These are phyloP conservation scores for Lepilemur ruficaudatus DNA, from an alignment of 2,797 vertebrate species.

Conservation along the genomic window DNA sequence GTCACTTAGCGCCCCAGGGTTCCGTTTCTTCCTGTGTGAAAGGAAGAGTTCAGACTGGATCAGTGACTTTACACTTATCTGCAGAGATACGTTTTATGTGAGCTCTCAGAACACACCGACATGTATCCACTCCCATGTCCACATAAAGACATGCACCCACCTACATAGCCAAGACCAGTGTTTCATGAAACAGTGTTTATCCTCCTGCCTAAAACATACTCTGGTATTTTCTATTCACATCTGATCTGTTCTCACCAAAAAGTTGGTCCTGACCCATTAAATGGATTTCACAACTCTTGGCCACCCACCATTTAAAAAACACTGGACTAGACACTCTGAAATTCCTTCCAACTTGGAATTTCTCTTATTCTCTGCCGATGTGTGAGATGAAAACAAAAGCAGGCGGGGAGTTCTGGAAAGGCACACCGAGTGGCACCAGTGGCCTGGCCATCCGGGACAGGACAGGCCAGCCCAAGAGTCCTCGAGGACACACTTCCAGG, in stretches of 20 bases:
- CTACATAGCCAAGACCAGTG: accelerated
- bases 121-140: accelerated
- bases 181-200: neutral
- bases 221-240: neutral
- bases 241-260: neutral
- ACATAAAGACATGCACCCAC: accelerated
- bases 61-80: neutral
- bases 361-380: neutral
- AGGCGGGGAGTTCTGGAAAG: neutral
- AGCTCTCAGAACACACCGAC: too few relatives aligned
- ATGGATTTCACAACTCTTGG: neutral
- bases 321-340: neutral
- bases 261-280: neutral
- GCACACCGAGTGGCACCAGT: accelerated
- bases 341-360: neutral
- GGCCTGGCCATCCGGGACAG: accelerated
- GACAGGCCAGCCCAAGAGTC: neutral
- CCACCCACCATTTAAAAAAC: neutral
- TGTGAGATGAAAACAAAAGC: neutral
- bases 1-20: neutral
- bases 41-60: neutral
- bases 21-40: neutral
- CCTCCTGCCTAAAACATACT: neutral
- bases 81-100: accelerated
- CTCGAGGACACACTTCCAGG: neutral